A percentile compares a stretch with the other conserved stretches of the same genome.
Evolutionary conservation across 2,888 invertebrate genomes (phyloP).

Genomic region (Myathropa florea): DNA sequence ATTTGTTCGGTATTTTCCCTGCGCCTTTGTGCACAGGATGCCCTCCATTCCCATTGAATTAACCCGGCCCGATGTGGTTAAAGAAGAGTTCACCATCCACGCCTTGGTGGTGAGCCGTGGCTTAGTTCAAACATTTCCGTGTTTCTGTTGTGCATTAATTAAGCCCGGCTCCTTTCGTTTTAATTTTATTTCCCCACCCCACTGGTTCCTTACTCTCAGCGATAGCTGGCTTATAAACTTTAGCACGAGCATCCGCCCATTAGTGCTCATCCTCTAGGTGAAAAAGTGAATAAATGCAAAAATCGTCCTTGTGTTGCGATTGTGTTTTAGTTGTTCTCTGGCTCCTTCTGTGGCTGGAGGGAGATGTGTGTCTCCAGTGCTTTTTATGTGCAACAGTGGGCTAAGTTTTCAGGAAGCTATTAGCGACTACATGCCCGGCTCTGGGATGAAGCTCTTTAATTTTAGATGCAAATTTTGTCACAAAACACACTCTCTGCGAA

Average conservation of each 20-base stretch:
- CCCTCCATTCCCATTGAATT: conserved; percentile 33
- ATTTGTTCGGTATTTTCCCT: conserved; percentile 29
- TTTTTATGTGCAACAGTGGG: conserved; percentile 18
- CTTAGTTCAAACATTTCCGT: conserved; percentile 46
- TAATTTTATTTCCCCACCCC: conserved; percentile 56
- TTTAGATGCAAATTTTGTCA: conserved; percentile 43
- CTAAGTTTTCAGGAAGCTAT: conserved; percentile 35
- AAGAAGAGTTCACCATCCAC: conserved; percentile 33
- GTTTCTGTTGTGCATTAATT: conserved; percentile 61
- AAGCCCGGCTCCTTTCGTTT: conserved; percentile 58
- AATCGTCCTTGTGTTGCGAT: conserved; percentile 54
- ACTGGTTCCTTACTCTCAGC: conserved; percentile 12
- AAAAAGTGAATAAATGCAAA: conserved; percentile 11
- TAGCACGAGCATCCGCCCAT: conserved; percentile 18
- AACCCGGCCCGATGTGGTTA: conserved; percentile 40
- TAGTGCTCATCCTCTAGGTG: conserved; percentile 9
- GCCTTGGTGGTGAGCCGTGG: conserved; percentile 17
- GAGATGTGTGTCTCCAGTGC: not conserved
- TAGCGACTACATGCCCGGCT: conserved; percentile 42
- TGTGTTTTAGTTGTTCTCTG: conserved; percentile 43
- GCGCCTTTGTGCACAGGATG: conserved; percentile 4
- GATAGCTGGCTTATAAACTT: conserved; percentile 38
- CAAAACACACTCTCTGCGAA: conserved; percentile 11
- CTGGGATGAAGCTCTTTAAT: conserved; percentile 20
- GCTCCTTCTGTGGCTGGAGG: not conserved